Conservation (phyloP, 2,797 vertebrate species). For the Gymnodraco acuticeps region DNA sequence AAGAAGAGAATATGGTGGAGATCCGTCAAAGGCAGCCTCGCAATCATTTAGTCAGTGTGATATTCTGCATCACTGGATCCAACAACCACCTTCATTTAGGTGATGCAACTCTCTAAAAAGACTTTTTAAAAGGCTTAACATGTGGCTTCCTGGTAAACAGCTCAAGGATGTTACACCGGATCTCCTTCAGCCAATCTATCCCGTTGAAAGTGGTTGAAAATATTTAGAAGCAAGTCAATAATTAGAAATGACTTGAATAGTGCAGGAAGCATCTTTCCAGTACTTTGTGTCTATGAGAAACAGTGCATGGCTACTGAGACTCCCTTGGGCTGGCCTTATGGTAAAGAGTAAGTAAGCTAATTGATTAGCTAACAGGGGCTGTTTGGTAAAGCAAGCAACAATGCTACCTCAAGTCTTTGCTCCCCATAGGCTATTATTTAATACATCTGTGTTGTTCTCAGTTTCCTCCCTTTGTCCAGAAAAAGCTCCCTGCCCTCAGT, state of each 20-base stretch:
- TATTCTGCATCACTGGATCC: slow-evolving; percentile 49
- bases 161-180: slow-evolving; percentile 10
- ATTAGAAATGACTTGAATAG: slow-evolving; percentile 44
- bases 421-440: slow-evolving; percentile 75
- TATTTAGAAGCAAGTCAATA: slow-evolving; percentile 30
- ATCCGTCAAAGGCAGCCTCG: slow-evolving; percentile 65
- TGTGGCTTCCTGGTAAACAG: slow-evolving; percentile 20
- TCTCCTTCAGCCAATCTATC: slow-evolving; percentile 25
- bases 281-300: slow-evolving; percentile 38
- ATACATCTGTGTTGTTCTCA: slow-evolving; percentile 75
- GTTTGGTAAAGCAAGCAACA: slow-evolving; percentile 66
- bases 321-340: slow-evolving; percentile 46
- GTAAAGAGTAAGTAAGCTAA: slow-evolving; percentile 71
- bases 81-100: slow-evolving; percentile 36
- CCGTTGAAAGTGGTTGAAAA: slow-evolving; percentile 22
- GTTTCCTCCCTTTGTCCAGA: slow-evolving; percentile 76
- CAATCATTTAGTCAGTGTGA: slow-evolving; percentile 66
- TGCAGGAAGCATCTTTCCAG: slow-evolving; percentile 34
- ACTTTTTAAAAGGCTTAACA: slow-evolving; percentile 43
- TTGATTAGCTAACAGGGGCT: slow-evolving; percentile 74
- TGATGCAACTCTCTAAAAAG: slow-evolving; percentile 39
- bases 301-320: slow-evolving; percentile 38
- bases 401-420: slow-evolving; percentile 49
- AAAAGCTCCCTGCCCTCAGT: slow-evolving; percentile 74
- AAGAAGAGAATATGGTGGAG: slow-evolving; percentile 59